phyloP scores from a whole-genome alignment of 2,113 vertebrate genomes.

The Ursus arctos region DNA sequence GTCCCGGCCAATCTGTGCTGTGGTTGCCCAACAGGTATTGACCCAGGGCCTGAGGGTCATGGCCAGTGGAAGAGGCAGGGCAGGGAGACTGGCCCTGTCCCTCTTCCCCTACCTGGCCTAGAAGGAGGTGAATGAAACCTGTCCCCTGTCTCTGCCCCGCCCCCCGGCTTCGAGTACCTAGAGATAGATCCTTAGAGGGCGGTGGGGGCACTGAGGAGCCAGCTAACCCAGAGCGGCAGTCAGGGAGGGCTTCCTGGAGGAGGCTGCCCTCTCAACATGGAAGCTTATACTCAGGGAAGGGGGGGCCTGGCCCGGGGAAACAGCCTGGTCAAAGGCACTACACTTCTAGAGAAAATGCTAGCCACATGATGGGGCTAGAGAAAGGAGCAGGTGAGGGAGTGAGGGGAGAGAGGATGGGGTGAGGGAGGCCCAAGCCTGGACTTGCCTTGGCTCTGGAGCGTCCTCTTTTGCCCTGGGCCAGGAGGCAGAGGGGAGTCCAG shows the following conservation, averaged over 20 bases:
- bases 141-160: neutral
- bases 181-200: neutral
- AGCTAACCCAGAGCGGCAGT: neutral
- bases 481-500: neutral
- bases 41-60: neutral
- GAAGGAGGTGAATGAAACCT: neutral
- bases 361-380: neutral
- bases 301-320: neutral
- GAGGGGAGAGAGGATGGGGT: too few relatives aligned
- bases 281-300: neutral
- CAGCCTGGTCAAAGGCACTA: neutral
- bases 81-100: too few relatives aligned
- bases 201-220: neutral
- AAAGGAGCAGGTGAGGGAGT: neutral
- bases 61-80: neutral
- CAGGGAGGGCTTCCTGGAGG: conserved; percentile 40
- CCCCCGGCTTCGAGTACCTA: neutral
- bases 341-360: conserved; percentile 2
- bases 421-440: neutral
- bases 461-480: neutral
- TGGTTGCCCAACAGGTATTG: conserved; percentile 68
- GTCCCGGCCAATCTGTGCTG: neutral
- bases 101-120: neutral
- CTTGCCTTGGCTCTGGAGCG: neutral
- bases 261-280: neutral